These are phyloP conservation scores for Trichonephila inaurata DNA, from an alignment of 1,140 invertebrate species.

Conservation along the genomic window DNA sequence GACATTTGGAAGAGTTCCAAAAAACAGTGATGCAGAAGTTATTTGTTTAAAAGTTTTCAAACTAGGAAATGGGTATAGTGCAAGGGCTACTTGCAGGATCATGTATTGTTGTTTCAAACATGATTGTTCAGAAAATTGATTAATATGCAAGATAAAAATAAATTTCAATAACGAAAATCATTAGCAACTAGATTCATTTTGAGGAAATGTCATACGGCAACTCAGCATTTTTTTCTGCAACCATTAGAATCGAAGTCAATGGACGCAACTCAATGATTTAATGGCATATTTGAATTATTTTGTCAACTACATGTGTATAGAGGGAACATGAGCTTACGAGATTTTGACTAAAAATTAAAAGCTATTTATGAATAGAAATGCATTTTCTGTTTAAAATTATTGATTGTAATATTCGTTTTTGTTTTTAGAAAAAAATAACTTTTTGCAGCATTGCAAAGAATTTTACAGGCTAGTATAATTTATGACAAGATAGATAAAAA, in stretches of 20 bases:
- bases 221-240: background rate
- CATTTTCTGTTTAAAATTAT: no score
- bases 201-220: no score
- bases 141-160: constrained; percentile 3
- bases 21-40: constrained; percentile 63
- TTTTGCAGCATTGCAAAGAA: no score
- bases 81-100: background rate
- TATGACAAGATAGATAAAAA: no score
- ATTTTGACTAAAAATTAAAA: no score
- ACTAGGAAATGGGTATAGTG: background rate
- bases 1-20: constrained; percentile 58
- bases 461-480: no score
- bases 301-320: no score
- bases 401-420: no score
- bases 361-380: no score
- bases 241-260: background rate
- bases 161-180: background rate
- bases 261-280: background rate
- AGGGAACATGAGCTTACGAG: no score
- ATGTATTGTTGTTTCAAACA: background rate
- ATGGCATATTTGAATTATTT: background rate
- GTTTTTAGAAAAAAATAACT: no score
- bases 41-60: constrained; percentile 69
- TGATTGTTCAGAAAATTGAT: background rate
- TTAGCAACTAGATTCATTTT: background rate